Conservation (phyloP, 2,797 vertebrate species). For the Myotis planiceps region DNA sequence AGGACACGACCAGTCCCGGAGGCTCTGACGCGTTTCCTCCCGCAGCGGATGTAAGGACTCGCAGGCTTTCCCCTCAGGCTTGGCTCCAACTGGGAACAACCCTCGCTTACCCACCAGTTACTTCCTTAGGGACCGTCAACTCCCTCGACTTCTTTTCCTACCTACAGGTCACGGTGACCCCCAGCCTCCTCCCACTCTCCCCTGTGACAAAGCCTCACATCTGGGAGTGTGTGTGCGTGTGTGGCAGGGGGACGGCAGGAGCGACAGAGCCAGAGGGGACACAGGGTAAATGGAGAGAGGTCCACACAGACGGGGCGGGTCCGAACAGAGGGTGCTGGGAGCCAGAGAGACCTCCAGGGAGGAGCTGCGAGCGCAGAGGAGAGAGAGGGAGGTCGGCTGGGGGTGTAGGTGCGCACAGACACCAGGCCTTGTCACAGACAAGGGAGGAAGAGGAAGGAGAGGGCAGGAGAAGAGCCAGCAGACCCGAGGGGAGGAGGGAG, state of each 20-base stretch:
- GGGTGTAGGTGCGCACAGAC: not conserved
- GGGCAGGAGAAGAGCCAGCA: not conserved
- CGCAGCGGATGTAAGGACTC: not conserved
- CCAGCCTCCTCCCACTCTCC: not conserved
- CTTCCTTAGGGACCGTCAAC: not conserved
- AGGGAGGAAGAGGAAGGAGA: not conserved
- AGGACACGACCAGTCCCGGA: not conserved
- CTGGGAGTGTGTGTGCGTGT: not conserved
- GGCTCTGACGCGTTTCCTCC: not conserved
- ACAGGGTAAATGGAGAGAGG: not conserved
- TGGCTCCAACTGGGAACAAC: not conserved
- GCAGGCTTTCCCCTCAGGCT: not conserved
- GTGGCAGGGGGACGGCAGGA: not conserved
- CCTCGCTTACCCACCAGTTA: not conserved
- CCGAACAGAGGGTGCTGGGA: no score
- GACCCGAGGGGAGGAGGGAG: not conserved
- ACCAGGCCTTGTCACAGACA: not conserved
- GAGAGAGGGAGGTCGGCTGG: rapidly evolving
- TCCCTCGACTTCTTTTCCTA: not conserved
- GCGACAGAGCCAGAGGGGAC: not conserved
- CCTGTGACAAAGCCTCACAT: not conserved
- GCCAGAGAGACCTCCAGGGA: not conserved
- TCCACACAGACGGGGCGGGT: no score
- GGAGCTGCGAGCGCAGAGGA: not conserved
- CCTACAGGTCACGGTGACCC: not conserved